Percentiles rank a stretch among this genome's conserved stretches.
Evolutionary conservation across 2,113 vertebrate species (phyloP).

Genomic region (Dipodomys ordii): DNA sequence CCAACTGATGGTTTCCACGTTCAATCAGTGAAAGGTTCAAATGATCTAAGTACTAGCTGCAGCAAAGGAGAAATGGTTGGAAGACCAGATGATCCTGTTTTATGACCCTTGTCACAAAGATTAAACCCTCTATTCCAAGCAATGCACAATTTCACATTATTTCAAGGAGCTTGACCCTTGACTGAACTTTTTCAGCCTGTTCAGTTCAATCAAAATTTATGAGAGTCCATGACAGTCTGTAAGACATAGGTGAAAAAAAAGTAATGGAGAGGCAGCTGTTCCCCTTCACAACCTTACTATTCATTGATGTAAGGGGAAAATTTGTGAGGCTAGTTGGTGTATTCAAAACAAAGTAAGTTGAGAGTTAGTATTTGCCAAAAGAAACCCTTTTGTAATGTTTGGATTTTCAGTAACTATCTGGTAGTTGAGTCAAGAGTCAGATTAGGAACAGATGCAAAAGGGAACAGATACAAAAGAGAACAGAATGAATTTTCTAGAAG

Average conservation of each 20-base stretch:
- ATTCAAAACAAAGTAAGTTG: slow-evolving; percentile 4
- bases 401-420: background rate
- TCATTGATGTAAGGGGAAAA: background rate
- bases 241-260: background rate
- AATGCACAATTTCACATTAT: slow-evolving; percentile 66
- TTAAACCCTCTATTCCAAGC: slow-evolving; percentile 66
- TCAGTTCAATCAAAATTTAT: slow-evolving; percentile 60
- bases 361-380: slow-evolving; percentile 46
- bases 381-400: background rate
- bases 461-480: background rate
- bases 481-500: background rate
- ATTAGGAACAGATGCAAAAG: background rate
- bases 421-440: background rate
- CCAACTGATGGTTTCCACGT: background rate
- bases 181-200: slow-evolving; percentile 66
- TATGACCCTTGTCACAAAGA: slow-evolving; percentile 67
- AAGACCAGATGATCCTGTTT: slow-evolving; percentile 68
- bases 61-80: slow-evolving; percentile 30
- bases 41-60: background rate
- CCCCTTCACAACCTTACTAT: background rate
- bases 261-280: slow-evolving; percentile 53
- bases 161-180: slow-evolving; percentile 71
- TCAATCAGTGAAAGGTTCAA: slow-evolving; percentile 35
- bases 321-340: background rate
- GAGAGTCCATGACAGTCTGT: slow-evolving; percentile 33